Evolutionary conservation across 2,113 vertebrate species (phyloP).

Genomic region (Sylvietta virens): DNA sequence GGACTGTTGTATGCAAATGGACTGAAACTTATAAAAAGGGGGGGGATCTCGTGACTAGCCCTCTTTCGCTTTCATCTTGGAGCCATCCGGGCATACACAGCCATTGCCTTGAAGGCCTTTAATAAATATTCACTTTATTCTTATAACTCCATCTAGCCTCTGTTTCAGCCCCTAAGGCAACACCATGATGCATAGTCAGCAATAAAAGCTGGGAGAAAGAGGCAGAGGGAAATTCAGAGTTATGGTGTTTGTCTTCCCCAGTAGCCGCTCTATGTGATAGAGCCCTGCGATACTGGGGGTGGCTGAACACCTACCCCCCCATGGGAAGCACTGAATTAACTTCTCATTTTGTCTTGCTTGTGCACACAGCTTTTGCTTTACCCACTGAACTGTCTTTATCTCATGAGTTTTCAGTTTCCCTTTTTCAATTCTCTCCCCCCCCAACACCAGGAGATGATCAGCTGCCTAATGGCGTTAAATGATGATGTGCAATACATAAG

Average conservation of each 20-base stretch:
- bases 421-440: neutral
- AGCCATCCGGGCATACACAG: too few species aligned
- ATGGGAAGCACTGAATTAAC: neutral
- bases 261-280: rapidly evolving
- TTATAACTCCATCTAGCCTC: too few species aligned
- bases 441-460: neutral
- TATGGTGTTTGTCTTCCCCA: rapidly evolving
- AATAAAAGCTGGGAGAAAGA: neutral
- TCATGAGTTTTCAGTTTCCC: neutral
- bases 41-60: too few species aligned
- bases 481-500: neutral
- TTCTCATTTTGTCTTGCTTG: neutral
- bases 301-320: neutral
- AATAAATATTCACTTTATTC: too few species aligned
- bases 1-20: too few species aligned
- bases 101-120: too few species aligned
- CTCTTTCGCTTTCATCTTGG: too few species aligned
- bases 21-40: too few species aligned
- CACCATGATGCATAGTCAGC: neutral
- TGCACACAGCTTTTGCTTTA: neutral
- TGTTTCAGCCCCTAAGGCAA: too few species aligned
- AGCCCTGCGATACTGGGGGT: neutral
- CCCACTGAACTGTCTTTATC: neutral
- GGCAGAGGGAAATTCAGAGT: neutral
- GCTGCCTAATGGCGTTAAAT: neutral